phyloP scores from a whole-genome alignment of 1,140 invertebrate genomes.

The Drosophila lowei region DNA sequence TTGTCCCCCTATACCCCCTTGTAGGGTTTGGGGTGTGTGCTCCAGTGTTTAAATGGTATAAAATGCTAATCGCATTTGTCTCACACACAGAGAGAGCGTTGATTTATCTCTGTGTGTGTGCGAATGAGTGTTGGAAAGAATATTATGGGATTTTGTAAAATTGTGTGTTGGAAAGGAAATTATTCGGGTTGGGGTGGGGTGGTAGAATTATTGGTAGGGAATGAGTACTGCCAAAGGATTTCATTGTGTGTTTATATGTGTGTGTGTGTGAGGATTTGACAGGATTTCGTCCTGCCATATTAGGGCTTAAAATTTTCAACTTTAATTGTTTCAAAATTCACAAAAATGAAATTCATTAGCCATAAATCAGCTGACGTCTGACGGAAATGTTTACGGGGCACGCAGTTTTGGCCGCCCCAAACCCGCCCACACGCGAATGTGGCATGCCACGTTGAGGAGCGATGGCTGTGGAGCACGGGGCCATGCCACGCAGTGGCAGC shows the following conservation, averaged over 20 bases:
- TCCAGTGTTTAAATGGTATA: constrained; percentile 69
- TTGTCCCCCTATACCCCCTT: neutral
- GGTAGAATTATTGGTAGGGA: too few species aligned
- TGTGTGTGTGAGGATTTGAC: constrained; percentile 23
- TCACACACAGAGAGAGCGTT: constrained; percentile 35
- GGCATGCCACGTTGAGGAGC: constrained; percentile 35
- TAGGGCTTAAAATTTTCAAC: constrained; percentile 44
- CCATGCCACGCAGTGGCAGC: neutral
- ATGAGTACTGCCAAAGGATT: too few species aligned
- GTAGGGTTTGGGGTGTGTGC: constrained; percentile 20
- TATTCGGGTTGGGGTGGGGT: too few species aligned
- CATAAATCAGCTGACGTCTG: constrained; percentile 55
- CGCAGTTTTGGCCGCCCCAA: too few species aligned
- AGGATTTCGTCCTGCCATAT: constrained; percentile 25
- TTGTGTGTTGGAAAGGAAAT: too few species aligned
- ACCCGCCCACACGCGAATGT: constrained; percentile 5
- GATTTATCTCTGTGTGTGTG: constrained; percentile 39
- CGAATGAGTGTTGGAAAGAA: constrained; percentile 12
- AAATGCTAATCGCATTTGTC: constrained; percentile 80
- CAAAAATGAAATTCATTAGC: constrained; percentile 63
- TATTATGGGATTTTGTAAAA: constrained; percentile 10
- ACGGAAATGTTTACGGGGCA: constrained; percentile 6
- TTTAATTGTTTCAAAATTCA: constrained; percentile 67
- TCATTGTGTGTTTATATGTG: neutral
- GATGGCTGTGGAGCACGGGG: neutral